Evolutionary conservation across 1,140 invertebrate genomes (phyloP).

Genomic region (Lycorma delicatula): DNA sequence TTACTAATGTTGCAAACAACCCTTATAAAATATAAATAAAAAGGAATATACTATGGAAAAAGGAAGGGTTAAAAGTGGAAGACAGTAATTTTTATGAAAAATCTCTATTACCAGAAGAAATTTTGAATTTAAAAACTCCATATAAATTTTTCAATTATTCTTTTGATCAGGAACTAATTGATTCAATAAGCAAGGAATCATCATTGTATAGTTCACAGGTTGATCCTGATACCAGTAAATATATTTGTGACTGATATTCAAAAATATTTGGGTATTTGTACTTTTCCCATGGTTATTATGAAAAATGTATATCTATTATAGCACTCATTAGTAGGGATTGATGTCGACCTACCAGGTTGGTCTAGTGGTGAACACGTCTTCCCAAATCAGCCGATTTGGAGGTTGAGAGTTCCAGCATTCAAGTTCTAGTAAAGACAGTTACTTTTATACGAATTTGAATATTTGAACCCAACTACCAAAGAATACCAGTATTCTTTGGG

Average conservation of each 20-base stretch:
- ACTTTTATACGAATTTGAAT: too few relatives aligned
- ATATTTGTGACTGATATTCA: conserved; percentile 21
- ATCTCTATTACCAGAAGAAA: not conserved
- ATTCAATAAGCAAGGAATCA: not conserved
- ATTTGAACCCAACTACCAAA: too few relatives aligned
- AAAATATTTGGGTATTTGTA: conserved; percentile 31
- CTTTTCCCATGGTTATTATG: conserved; percentile 34
- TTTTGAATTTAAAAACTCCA: conserved; percentile 21
- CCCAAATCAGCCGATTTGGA: too few relatives aligned
- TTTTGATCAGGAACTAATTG: conserved; percentile 27
- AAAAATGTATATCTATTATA: conserved; percentile 32
- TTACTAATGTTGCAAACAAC: not conserved
- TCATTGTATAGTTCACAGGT: conserved; percentile 1
- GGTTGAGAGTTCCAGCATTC: too few relatives aligned
- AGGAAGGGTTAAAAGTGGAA: not conserved
- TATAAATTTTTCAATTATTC: conserved; percentile 25
- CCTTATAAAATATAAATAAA: not conserved
- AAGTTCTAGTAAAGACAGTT: too few relatives aligned
- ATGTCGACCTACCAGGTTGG: too few relatives aligned
- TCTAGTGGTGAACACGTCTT: too few relatives aligned
- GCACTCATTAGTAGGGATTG: conserved; percentile 18
- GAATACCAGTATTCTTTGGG: too few relatives aligned
- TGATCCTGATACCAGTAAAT: conserved; percentile 23
- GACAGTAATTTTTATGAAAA: not conserved
- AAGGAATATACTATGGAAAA: not conserved